Evolutionary conservation across 2,888 invertebrate species (phyloP).

Genomic region (Eremobia ochroleuca): DNA sequence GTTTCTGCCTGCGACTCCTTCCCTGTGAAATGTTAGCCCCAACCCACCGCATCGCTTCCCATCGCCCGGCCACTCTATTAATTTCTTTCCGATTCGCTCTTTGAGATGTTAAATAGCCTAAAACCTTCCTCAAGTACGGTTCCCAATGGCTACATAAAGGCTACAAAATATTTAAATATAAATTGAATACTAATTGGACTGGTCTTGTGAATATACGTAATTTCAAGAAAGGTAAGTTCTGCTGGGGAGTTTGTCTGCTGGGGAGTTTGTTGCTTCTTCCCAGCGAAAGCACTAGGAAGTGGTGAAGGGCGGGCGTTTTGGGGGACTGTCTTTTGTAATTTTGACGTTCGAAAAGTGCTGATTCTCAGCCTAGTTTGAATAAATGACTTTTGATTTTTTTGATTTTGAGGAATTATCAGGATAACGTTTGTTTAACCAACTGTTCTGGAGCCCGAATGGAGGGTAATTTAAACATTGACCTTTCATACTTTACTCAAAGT

Average conservation of each 20-base stretch:
- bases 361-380: no score
- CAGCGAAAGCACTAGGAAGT: no score
- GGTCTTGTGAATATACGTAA: background rate
- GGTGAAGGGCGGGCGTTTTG: no score
- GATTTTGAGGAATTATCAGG: background rate
- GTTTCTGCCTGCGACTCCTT: background rate
- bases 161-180: no score
- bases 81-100: background rate
- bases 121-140: background rate
- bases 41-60: background rate
- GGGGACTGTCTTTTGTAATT: no score
- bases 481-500: no score
- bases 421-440: background rate
- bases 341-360: no score
- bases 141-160: no score
- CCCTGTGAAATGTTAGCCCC: background rate
- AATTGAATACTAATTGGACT: slow-evolving; percentile 23
- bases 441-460: background rate
- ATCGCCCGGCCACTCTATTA: background rate
- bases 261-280: no score
- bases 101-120: background rate
- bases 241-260: no score
- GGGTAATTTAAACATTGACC: background rate
- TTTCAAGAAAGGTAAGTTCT: background rate
- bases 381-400: no score